A percentile compares a stretch with the other conserved stretches of the same genome.
Evolutionary conservation across 2,113 vertebrate species (phyloP).

Genomic region (Eulacestoma nigropectus): DNA sequence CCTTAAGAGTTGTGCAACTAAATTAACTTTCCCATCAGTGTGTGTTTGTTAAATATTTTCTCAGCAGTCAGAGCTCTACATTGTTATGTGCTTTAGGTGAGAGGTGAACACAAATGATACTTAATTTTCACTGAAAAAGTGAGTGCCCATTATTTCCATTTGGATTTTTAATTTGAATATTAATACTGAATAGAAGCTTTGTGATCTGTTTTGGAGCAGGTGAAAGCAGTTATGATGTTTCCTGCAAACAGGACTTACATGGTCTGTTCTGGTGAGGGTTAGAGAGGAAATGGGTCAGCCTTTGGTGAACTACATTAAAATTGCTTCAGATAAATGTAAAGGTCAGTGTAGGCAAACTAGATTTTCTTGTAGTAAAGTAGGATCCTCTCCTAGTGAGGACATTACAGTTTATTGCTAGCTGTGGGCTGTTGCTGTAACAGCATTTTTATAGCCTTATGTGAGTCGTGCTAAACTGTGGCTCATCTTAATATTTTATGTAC

Average conservation of each 20-base stretch:
- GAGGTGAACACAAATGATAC: not conserved
- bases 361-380: slow-evolving; percentile 12
- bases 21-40: not conserved
- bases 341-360: slow-evolving; percentile 22
- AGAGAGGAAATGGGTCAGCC: not conserved
- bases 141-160: not conserved
- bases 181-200: not conserved
- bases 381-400: not conserved
- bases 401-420: slow-evolving; percentile 54
- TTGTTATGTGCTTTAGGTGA: not conserved
- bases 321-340: slow-evolving; percentile 16
- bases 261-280: not conserved
- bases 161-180: not conserved
- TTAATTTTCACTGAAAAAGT: not conserved
- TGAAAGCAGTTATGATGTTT: not conserved
- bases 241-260: not conserved
- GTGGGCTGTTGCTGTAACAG: slow-evolving; percentile 41
- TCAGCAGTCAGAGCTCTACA: not conserved
- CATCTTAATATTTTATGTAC: slow-evolving; percentile 43
- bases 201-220: not conserved
- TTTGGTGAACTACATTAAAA: slow-evolving; percentile 4
- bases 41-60: not conserved
- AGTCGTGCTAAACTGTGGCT: slow-evolving; percentile 7
- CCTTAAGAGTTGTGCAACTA: not conserved
- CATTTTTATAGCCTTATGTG: slow-evolving; percentile 13